Evolutionary conservation across 2,888 invertebrate species (phyloP).

Genomic region (Latrodectus elegans): DNA sequence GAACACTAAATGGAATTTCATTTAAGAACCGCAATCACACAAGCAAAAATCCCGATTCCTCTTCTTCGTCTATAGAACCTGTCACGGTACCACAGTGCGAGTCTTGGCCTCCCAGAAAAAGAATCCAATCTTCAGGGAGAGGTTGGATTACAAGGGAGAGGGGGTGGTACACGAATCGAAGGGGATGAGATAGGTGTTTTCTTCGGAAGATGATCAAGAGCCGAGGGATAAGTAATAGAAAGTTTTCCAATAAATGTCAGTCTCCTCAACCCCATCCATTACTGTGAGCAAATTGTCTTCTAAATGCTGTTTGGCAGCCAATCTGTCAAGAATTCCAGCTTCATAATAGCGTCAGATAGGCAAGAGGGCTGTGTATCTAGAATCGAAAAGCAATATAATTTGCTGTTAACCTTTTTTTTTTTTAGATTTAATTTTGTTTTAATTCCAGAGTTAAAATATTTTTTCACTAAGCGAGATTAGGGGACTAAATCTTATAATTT

Average conservation of each 20-base stretch:
- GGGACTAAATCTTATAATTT: no score
- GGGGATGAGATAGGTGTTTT: slow-evolving; percentile 8
- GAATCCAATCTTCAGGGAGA: background rate
- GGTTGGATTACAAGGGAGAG: background rate
- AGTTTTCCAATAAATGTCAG: slow-evolving; percentile 62
- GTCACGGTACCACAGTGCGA: background rate
- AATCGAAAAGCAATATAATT: background rate
- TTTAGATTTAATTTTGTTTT: no score
- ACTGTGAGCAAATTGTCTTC: slow-evolving; percentile 46
- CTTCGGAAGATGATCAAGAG: slow-evolving; percentile 48
- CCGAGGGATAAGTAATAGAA: slow-evolving; percentile 59
- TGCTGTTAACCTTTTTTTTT: background rate
- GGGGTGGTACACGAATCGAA: background rate
- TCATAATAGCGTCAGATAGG: slow-evolving; percentile 1
- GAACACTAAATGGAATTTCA: no score
- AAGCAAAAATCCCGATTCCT: no score
- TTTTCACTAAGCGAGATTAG: no score
- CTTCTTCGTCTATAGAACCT: no score
- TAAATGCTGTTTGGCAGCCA: slow-evolving; percentile 33
- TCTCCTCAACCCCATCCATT: slow-evolving; percentile 30
- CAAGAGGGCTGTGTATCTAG: background rate
- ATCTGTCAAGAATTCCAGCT: slow-evolving; percentile 30
- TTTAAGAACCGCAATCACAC: no score
- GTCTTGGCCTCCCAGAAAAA: background rate
- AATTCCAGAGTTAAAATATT: no score